Evolutionary conservation across 2,797 vertebrate genomes (phyloP).

Genomic region (Danio jaintianensis): DNA sequence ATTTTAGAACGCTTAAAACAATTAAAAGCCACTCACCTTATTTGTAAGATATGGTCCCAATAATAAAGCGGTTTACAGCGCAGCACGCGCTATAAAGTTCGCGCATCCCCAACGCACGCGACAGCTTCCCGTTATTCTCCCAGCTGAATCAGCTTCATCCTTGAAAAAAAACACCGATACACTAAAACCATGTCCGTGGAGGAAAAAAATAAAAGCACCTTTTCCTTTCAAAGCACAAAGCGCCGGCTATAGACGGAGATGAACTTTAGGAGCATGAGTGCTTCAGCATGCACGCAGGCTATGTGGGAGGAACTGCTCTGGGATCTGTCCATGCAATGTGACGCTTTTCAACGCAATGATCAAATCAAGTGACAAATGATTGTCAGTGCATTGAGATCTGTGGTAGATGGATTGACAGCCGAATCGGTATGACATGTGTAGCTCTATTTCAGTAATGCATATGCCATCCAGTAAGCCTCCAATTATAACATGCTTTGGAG

Average conservation of each 20-base stretch:
- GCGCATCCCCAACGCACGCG: background rate
- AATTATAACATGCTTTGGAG: background rate
- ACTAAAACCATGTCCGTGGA: background rate
- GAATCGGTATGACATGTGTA: constrained; percentile 5
- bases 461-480: background rate
- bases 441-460: background rate
- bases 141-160: background rate
- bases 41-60: background rate
- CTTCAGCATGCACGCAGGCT: background rate
- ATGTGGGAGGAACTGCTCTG: constrained; percentile 13
- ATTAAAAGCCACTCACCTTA: constrained; percentile 13
- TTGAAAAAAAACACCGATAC: background rate
- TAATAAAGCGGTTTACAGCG: background rate
- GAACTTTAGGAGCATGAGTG: constrained; percentile 21
- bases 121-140: constrained; percentile 1
- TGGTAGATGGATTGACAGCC: background rate
- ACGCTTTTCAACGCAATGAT: constrained; percentile 7
- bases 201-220: background rate
- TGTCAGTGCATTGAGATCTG: background rate
- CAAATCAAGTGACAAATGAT: constrained; percentile 1
- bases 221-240: background rate
- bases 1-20: too few species aligned
- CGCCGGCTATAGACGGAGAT: background rate
- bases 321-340: background rate
- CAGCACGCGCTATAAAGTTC: constrained; percentile 17